Percentiles rank a stretch among this genome's conserved stretches.
Evolutionary conservation across 2,888 invertebrate genomes (phyloP).

Genomic region (Dryomyza anilis): DNA sequence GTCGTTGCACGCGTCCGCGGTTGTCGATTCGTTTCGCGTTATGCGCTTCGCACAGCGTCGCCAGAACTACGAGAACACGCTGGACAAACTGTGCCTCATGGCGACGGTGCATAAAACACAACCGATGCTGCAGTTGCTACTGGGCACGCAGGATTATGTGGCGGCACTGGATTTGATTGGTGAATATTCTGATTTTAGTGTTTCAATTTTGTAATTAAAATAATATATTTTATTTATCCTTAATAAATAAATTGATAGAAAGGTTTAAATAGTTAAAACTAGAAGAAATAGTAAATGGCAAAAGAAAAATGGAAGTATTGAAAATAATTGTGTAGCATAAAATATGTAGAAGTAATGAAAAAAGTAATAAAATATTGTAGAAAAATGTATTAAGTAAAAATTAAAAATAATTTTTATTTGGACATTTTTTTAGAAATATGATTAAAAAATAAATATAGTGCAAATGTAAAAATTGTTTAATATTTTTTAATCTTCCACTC

Average conservation of each 20-base stretch:
- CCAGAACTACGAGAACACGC: conserved; percentile 69
- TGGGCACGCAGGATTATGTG: conserved; percentile 96
- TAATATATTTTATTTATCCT: background rate
- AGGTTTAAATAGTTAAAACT: too few species aligned
- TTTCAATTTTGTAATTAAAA: background rate
- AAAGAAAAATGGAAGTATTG: too few species aligned
- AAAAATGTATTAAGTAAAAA: too few species aligned
- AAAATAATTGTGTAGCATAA: too few species aligned
- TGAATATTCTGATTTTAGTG: conserved; percentile 4
- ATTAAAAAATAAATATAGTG: background rate
- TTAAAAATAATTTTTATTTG: too few species aligned
- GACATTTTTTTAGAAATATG: too few species aligned
- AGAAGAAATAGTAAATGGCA: too few species aligned
- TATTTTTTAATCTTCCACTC: too few species aligned
- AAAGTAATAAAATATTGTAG: too few species aligned
- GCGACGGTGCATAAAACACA: conserved; percentile 97
- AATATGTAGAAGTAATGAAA: too few species aligned
- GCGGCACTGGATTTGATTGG: conserved; percentile 96
- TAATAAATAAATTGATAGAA: too few species aligned
- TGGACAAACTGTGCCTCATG: conserved; percentile 86
- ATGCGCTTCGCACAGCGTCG: conserved; percentile 72
- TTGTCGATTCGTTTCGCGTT: conserved; percentile 79
- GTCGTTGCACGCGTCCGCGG: conserved; percentile 77
- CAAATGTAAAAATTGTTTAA: background rate
- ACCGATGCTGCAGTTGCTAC: conserved; percentile 90